Conservation (phyloP, 2,888 invertebrate genomes). For the Mycalesis mineus region DNA sequence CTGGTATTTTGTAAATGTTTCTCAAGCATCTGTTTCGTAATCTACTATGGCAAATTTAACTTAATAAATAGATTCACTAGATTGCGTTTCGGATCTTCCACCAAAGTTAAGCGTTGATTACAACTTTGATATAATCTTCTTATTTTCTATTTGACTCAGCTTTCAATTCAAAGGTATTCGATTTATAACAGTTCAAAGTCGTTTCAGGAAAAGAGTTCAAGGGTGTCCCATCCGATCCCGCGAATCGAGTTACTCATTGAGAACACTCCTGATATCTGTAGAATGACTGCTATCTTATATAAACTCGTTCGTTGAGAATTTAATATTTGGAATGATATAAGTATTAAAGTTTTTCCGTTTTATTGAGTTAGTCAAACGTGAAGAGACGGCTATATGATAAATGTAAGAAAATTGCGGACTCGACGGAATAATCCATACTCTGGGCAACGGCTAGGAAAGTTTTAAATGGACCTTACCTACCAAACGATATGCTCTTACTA, state of each 20-base stretch:
- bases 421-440: not conserved
- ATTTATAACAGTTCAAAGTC: conserved; percentile 22
- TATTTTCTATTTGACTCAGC: conserved; percentile 1
- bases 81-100: too few relatives aligned
- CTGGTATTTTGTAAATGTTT: too few relatives aligned
- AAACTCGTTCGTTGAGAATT: conserved; percentile 19
- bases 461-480: not conserved
- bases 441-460: not conserved
- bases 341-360: conserved; percentile 1
- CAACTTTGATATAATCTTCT: not conserved
- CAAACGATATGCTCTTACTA: not conserved
- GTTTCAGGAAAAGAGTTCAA: conserved; percentile 33
- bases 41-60: too few relatives aligned
- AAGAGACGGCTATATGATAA: not conserved
- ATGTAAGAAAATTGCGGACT: not conserved
- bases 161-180: conserved; percentile 10
- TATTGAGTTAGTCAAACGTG: conserved; percentile 1
- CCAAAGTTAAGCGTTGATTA: not conserved
- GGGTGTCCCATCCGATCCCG: conserved; percentile 17
- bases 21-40: too few relatives aligned
- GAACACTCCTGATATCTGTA: conserved; percentile 15
- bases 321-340: conserved; percentile 13
- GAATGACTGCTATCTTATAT: conserved; percentile 17
- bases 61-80: too few relatives aligned
- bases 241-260: conserved; percentile 25